Conservation (phyloP, 2,797 vertebrate species). For the Neosilurus mollespiculum region DNA sequence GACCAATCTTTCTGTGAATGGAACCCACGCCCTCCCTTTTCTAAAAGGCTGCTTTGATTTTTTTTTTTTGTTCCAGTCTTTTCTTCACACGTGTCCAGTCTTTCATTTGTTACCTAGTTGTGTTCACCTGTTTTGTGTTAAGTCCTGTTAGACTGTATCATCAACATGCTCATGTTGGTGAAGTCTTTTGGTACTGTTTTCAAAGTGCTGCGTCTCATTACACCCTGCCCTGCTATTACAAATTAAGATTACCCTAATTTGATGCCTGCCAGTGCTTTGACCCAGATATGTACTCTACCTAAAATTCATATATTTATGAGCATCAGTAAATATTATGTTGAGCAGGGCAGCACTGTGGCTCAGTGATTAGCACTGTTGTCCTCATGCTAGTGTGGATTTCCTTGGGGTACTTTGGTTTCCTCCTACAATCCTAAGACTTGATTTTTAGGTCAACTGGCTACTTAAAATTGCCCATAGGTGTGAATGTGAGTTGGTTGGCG, state of each 20-base stretch:
- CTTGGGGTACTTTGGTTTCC: too few species aligned
- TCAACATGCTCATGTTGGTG: background rate
- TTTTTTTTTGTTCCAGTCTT: background rate
- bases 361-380: too few species aligned
- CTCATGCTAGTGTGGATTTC: too few species aligned
- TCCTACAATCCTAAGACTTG: too few species aligned
- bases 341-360: background rate
- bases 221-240: background rate
- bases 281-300: background rate
- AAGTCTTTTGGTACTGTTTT: background rate
- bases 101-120: background rate
- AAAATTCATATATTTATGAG: background rate
- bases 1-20: too few species aligned
- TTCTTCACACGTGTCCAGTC: background rate
- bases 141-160: too few species aligned
- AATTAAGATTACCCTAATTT: background rate
- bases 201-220: background rate
- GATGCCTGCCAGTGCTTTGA: background rate
- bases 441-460: too few species aligned
- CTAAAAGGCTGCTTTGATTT: too few species aligned
- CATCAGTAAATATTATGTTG: background rate
- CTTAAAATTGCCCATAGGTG: too few species aligned
- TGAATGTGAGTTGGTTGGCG: too few species aligned
- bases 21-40: too few species aligned
- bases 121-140: background rate